Base-by-base conservation (phyloP, 1,140 invertebrate genomes). In the Zeugodacus cucurbitae region DNA sequence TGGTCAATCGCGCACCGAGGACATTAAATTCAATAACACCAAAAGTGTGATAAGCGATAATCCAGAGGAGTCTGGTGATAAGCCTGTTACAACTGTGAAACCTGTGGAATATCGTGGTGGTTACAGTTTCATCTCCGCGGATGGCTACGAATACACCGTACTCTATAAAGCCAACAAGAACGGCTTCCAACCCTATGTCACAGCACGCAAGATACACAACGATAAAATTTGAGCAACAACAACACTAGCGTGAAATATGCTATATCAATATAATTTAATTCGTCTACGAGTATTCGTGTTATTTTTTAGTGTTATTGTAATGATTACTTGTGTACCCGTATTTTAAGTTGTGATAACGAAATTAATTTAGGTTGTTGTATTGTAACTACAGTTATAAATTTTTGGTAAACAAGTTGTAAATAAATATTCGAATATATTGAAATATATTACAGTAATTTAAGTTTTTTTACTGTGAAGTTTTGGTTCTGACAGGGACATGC, bases 91-190 rank as follows among this genome's bases (percentile, higher is more conserved):
- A 0, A 90, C 90, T 0, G 88, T 86, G 1, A 91, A 90, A 22
- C 89, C 91, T 0, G 91, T 93, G 4, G 92, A 92, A 64, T 91
- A 90, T 87, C 89, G 89, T 88, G 96, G 96, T 17, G 96, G 95
- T 57, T 97, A 97, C 91, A 96, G 94, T 90, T 95, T 96, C 7
- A 96, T 95, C 88, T 95, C 95, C 26, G 94, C 96, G 90, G 95
- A 96, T 91, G 96, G 96, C n/a, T 93, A 96, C 17, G 95, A 95
- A 89, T 95, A 95, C 10, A 94, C 95, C 70, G 95, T 97, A 22
- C 95, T 95, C 70, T 97, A 97, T 90, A 92, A 95, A 74, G 96
- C 96, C 1, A 96, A 97, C 90, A 95, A 96, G 93, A 96, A 95
- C 88, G 96, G 96, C 1, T 96, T 95, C 90, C 95, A 95, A 88